These are phyloP conservation scores for Polydrusus tereticollis DNA, from an alignment of 2,888 invertebrate species.

Conservation along the genomic window DNA sequence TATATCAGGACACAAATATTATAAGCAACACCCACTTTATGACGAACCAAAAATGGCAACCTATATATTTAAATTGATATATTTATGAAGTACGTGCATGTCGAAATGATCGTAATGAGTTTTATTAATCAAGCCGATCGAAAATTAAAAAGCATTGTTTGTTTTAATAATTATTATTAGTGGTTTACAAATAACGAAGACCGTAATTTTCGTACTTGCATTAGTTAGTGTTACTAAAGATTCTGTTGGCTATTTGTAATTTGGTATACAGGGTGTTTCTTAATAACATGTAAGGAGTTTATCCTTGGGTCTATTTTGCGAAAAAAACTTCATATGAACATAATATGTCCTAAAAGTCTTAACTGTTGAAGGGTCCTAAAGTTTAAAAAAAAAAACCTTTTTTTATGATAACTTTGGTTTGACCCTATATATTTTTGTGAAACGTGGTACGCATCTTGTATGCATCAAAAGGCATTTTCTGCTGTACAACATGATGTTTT, in stretches of 20 bases:
- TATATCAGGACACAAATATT: neutral
- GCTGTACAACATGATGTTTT: too few species aligned
- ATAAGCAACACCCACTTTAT: neutral
- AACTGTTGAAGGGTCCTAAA: too few species aligned
- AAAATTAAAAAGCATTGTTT: conserved; percentile 11
- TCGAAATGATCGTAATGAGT: conserved; percentile 10
- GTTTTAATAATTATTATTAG: conserved; percentile 18
- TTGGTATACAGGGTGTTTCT: neutral
- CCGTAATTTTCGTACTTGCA: neutral
- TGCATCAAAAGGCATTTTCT: too few species aligned
- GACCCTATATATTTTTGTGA: too few species aligned
- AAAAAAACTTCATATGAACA: too few species aligned
- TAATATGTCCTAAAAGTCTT: too few species aligned
- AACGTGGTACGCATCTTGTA: too few species aligned
- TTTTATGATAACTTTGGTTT: too few species aligned
- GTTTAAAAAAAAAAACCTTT: too few species aligned
- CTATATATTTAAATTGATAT: conserved; percentile 1
- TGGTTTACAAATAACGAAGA: neutral
- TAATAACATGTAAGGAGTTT: too few species aligned
- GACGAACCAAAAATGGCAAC: neutral
- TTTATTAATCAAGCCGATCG: conserved; percentile 7
- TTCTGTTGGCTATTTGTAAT: neutral
- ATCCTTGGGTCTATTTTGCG: too few species aligned
- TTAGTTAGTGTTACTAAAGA: too few species aligned
- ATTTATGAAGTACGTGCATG: conserved; percentile 14